Base-by-base conservation (phyloP, 2,797 vertebrate genomes). In the Phaenicophaeus curvirostris region DNA sequence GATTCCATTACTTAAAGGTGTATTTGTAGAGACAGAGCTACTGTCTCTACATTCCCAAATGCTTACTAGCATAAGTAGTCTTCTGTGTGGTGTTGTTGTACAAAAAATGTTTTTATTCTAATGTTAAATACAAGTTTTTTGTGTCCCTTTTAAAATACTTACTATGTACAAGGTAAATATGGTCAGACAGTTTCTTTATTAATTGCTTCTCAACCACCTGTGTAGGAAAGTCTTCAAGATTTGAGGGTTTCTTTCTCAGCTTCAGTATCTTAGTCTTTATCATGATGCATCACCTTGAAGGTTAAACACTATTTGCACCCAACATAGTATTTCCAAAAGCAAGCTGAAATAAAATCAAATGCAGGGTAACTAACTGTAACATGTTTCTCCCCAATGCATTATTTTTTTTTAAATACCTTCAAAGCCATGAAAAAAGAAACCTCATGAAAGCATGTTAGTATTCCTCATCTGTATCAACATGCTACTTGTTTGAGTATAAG, bases 291-390 rank as follows among this genome's bases (percentile, higher is more conserved):
- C 8, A 63, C 65, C 53, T 48, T 62, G 57, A 50, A 41, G 10
- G 51, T 57, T 68, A 48, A 42, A 79, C 16, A 28, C 41, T 80
- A 72, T 54, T 87, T 89, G 76, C 48, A 21, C n/a, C 95, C 85
- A 84, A 81, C 30, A 30, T 86, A 96, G 41, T 96, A 89, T 86
- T 97, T 97, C 83, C 95, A 95, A 67, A 89, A 89, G 41, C 80
- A 93, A 67, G 71, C 90, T 95, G 55, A 31, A 91, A 84, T 42
- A 80, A 87, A 71, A 87, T 6, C 23, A 46, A 63, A 67, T 13
- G 13, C 8, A 35, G 17, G 11, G 1, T 31, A 31, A 80, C 42
- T 48, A 33, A 44, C 23, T 37, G 53, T 55, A 82, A 79, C 5
- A 1, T 59, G 35, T 67, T 91, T 30, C 5, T 18, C 25, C 21